phyloP scores from a whole-genome alignment of 2,113 vertebrate species.

The Emydocephalus ijimae region DNA sequence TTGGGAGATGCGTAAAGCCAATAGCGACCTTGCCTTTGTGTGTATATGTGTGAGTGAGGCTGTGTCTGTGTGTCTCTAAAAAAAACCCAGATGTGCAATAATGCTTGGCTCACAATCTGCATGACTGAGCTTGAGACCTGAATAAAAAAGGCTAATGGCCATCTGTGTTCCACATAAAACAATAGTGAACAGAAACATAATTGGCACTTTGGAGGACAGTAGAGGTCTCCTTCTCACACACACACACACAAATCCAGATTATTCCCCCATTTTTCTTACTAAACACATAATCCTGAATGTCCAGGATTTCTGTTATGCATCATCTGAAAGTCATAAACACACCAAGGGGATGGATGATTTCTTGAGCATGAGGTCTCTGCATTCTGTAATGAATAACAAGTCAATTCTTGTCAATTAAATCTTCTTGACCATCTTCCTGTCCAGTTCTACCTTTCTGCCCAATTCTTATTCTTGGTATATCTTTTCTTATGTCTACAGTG shows the following conservation, averaged over 20 bases:
- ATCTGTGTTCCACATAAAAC: neutral
- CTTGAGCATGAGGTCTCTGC: neutral
- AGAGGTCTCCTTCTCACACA: neutral
- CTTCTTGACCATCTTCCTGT: neutral
- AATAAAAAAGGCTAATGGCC: neutral
- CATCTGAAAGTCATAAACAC: neutral
- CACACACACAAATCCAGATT: neutral
- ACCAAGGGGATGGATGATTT: neutral
- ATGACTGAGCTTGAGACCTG: neutral
- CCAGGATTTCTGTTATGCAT: neutral
- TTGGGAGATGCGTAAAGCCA: neutral
- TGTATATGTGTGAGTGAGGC: neutral
- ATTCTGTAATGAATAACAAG: neutral
- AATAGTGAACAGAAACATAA: neutral
- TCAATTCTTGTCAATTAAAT: neutral
- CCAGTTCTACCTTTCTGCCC: neutral
- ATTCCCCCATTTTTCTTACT: neutral
- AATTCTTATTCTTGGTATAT: neutral
- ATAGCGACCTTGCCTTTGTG: neutral
- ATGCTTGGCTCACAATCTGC: neutral
- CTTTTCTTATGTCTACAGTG: neutral
- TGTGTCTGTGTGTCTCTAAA: slow-evolving; percentile 1
- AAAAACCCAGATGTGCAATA: neutral
- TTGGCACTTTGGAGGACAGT: neutral
- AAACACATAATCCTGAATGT: neutral